A percentile compares a stretch with the other conserved stretches of the same genome.
These are phyloP conservation scores for Thunnus thynnus DNA, from an alignment of 2,113 vertebrate species.

Conservation along the genomic window DNA sequence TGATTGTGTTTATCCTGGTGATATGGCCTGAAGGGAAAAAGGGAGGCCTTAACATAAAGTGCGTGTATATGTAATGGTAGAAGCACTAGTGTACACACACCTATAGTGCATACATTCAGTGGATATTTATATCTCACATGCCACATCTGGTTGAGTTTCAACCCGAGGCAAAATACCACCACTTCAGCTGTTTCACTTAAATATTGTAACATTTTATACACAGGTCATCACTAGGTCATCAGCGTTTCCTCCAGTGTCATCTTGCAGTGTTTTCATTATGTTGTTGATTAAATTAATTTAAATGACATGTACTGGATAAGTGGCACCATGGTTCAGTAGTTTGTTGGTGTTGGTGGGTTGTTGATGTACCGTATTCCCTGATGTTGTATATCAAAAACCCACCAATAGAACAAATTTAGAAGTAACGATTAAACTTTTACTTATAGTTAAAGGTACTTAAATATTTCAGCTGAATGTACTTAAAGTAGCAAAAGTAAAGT, in stretches of 20 bases:
- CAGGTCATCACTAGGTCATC: background rate
- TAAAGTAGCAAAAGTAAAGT: no score
- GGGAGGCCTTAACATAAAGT: background rate
- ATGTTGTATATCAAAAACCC: no score
- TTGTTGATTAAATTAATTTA: background rate
- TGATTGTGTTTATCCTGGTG: slow-evolving; percentile 40
- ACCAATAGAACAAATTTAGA: no score
- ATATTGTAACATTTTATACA: background rate
- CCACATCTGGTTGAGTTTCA: slow-evolving; percentile 17
- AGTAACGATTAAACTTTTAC: no score
- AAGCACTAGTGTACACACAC: background rate
- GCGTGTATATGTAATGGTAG: background rate
- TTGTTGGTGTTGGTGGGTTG: background rate
- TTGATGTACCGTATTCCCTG: background rate
- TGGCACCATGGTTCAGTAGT: background rate
- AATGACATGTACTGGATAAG: background rate
- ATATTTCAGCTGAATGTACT: no score
- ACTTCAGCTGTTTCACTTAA: background rate
- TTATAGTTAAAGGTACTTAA: no score
- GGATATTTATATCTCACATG: slow-evolving; percentile 32
- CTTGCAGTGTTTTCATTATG: background rate
- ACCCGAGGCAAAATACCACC: background rate
- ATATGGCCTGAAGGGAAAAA: slow-evolving; percentile 13
- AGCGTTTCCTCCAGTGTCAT: background rate
- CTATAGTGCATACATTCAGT: background rate